Evolutionary conservation across 2,797 vertebrate genomes (phyloP), one percentile per base, ranked within the genome.

Genomic region (Hydrocynus forskahlii): DNA sequence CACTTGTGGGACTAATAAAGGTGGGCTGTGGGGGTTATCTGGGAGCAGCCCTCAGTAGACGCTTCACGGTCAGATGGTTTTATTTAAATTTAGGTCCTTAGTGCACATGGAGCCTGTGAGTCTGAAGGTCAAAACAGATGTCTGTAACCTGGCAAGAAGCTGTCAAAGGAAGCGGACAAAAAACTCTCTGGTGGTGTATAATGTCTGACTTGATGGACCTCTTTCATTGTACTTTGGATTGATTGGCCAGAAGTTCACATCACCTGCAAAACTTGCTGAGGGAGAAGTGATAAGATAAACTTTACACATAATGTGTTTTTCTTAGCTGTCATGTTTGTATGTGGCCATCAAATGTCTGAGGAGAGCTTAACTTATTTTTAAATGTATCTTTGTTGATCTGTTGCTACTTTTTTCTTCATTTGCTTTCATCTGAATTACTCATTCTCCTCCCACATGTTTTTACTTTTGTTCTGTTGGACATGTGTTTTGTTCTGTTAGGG

Each of bases 131-230:
- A 35, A 57, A 59, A 29, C 52, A 59, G 29, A 73, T 38, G 23
- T 38, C 52, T 59, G 54, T 38, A n/a, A 57, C 16, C 17, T 55
- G 50, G 59, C 52, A 73, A 35, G 71, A 29, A 73, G 71, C 29
- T 38, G 71, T 73, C 52, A 59, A 19, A 73, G 19, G n/a, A n/a
- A n/a, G n/a, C n/a, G n/a, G n/a, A n/a, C n/a, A n/a, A n/a, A n/a
- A 55, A 25, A 14, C 12, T 25, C 29, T 55, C 70, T 52, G 25
- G 68, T 70, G 48, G 7, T 48, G 63, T 40, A 70, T 59, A 17
- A 71, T 23, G n/a, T 43, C n/a, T 66, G 68, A 63, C 74, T 66
- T 73, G 60, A 80, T 29, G 29, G 38, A 48, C 54, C 57, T 25
- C 21, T 25, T 35, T 38, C 17, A 59, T 21, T 66, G 54, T 59